Evolutionary conservation across 2,113 vertebrate genomes (phyloP).

Genomic region (Ramphastos sulfuratus): DNA sequence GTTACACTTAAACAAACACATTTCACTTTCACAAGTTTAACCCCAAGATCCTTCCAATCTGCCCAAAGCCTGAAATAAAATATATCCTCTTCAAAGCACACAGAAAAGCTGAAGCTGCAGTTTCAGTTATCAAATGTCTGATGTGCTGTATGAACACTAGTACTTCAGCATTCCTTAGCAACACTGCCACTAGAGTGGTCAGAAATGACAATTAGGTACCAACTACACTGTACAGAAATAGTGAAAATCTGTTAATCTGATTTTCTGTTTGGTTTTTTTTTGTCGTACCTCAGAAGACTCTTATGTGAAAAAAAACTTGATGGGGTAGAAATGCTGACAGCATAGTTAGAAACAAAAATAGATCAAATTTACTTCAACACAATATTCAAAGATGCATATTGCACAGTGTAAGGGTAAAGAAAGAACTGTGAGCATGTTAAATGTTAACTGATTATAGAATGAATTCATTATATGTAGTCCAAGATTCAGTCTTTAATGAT

Average conservation of each 20-base stretch:
- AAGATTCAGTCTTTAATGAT: background rate
- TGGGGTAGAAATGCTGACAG: background rate
- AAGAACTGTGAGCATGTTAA: background rate
- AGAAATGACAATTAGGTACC: background rate
- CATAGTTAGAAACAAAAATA: background rate
- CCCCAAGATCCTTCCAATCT: background rate
- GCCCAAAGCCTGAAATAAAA: background rate
- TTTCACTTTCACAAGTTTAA: background rate
- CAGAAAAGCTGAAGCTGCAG: background rate
- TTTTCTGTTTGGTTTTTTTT: background rate
- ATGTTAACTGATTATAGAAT: background rate
- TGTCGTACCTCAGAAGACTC: background rate
- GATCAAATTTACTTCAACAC: background rate
- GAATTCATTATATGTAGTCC: background rate
- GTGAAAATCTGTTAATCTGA: background rate
- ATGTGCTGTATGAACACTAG: background rate
- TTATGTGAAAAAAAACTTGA: background rate
- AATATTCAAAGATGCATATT: background rate
- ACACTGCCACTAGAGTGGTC: background rate
- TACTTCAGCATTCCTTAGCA: background rate
- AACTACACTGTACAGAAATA: background rate
- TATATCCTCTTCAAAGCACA: background rate
- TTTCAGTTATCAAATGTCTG: background rate
- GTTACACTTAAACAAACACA: background rate
- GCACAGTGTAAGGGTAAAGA: background rate